Percentiles rank a stretch among this genome's conserved stretches.
phyloP scores from a whole-genome alignment of 2,797 vertebrate species.

The Spinus olivaceus region DNA sequence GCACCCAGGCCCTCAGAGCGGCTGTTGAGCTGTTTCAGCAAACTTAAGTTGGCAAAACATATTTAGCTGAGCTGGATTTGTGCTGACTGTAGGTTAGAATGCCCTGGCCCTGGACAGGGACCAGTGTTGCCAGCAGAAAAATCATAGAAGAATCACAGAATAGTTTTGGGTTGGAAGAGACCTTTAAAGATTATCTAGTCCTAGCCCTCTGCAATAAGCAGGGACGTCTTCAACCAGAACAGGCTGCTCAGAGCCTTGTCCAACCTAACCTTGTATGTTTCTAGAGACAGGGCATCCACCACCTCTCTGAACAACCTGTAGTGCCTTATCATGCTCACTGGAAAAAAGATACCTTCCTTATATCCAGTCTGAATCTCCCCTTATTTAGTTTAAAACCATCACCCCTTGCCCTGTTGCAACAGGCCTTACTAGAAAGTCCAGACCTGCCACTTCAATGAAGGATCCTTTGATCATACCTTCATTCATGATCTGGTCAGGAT shows the following conservation, averaged over 20 bases:
- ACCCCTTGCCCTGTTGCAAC: neutral
- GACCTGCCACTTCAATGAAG: neutral
- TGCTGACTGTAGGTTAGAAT: neutral
- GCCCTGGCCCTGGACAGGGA: neutral
- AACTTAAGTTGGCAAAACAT: neutral
- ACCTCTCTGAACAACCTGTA: neutral
- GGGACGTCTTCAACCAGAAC: neutral
- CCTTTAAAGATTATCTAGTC: neutral
- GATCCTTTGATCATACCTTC: neutral
- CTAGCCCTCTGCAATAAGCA: neutral
- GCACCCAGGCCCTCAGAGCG: neutral
- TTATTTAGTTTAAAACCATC: neutral
- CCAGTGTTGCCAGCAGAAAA: neutral
- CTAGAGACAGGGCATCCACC: neutral
- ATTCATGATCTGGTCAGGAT: neutral
- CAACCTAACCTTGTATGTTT: neutral
- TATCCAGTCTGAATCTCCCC: neutral
- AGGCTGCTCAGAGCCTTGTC: neutral
- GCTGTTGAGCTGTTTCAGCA: neutral
- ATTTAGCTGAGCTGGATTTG: neutral
- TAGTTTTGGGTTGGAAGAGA: neutral
- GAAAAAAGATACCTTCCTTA: neutral
- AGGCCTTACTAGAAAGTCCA: neutral
- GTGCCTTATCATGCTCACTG: rapidly evolving
- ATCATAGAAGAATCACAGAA: neutral